Conservation (phyloP, 2,797 vertebrate genomes). For the Acomys russatus region DNA sequence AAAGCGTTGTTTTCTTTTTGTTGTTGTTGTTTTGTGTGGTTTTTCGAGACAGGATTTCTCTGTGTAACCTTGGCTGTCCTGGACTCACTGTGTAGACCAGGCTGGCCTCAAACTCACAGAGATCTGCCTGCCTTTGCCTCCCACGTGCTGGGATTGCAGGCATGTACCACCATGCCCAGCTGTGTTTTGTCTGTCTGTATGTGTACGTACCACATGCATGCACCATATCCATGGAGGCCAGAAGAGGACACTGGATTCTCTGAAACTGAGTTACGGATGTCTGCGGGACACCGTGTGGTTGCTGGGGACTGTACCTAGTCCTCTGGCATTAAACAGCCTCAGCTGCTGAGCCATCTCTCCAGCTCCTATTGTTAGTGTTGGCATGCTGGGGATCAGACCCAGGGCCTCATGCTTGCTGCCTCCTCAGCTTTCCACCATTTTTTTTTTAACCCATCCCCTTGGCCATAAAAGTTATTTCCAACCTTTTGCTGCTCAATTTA, state of each 20-base stretch:
- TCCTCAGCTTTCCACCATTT: not conserved
- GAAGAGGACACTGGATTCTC: no score
- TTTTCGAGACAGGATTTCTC: no score
- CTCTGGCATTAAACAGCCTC: not conserved
- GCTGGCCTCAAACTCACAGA: no score
- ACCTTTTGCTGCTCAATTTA: not conserved
- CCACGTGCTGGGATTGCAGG: no score
- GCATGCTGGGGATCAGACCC: not conserved
- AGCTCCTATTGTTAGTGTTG: not conserved
- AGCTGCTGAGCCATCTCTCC: not conserved
- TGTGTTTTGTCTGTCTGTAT: not conserved
- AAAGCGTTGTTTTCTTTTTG: no score
- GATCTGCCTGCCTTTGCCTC: no score
- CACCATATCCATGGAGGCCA: no score
- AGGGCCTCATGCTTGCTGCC: not conserved
- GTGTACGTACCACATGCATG: not conserved
- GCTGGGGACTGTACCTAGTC: not conserved
- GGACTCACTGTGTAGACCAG: no score
- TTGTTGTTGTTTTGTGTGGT: no score
- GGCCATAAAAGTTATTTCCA: not conserved
- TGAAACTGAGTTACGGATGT: not conserved
- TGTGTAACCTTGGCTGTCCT: no score
- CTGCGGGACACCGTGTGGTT: no score
- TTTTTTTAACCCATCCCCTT: not conserved
- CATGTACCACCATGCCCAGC: no score